phyloP scores from a whole-genome alignment of 2,888 invertebrate genomes.

The Thysanoteuthis rhombus region DNA sequence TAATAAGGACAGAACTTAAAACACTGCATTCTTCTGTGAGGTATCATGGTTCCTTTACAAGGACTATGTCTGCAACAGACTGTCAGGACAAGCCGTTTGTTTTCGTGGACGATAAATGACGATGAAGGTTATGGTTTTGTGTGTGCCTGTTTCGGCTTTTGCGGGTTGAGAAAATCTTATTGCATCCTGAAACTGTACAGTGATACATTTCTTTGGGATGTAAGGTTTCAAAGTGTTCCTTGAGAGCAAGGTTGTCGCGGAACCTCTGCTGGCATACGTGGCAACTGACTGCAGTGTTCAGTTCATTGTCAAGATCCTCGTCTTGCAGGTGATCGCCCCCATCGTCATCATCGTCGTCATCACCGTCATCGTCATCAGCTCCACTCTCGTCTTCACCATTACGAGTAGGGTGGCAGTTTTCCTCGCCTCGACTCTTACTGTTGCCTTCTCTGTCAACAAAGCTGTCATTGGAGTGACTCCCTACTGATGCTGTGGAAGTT shows the following conservation, averaged over 20 bases:
- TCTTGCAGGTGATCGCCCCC: constrained; percentile 37
- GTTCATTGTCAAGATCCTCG: constrained; percentile 66
- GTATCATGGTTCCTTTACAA: constrained; percentile 32
- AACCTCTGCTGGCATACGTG: constrained; percentile 77
- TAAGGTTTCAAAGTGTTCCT: constrained; percentile 79
- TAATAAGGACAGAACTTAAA: constrained; percentile 31
- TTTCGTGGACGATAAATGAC: constrained; percentile 46
- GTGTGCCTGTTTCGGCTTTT: constrained; percentile 82
- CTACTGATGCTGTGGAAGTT: constrained; percentile 20
- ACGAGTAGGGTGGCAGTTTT: constrained; percentile 29
- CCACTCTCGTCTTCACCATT: constrained; percentile 33
- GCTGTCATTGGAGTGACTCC: constrained; percentile 32
- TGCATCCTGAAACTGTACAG: constrained; percentile 82
- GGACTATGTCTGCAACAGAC: constrained; percentile 26
- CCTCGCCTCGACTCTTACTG: constrained; percentile 21
- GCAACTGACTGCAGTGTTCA: constrained; percentile 77
- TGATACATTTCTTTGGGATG: constrained; percentile 78
- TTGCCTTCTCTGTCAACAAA: constrained; percentile 1
- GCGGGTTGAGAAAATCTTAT: constrained; percentile 81
- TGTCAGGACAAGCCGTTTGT: constrained; percentile 43
- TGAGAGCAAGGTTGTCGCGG: constrained; percentile 74
- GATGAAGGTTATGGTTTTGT: constrained; percentile 75
- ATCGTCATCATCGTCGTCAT: constrained; percentile 37
- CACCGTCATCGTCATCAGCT: constrained; percentile 56
- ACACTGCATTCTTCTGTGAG: constrained; percentile 33